Evolutionary conservation across 2,113 vertebrate species (phyloP).

Genomic region (Macrotus californicus): DNA sequence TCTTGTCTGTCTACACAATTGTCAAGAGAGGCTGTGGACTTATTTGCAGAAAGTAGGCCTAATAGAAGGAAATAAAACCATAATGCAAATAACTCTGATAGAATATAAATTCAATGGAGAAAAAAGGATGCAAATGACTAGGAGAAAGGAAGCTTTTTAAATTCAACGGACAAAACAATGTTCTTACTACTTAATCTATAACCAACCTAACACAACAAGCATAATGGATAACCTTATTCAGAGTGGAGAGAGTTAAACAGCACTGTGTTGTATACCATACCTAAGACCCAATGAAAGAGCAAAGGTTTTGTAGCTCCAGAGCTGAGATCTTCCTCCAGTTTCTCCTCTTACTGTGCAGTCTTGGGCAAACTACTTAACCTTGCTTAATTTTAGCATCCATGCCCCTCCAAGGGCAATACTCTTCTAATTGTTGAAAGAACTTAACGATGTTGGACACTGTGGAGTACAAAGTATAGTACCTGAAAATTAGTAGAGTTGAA

Average conservation of each 20-base stretch:
- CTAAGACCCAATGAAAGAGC: neutral
- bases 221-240: neutral
- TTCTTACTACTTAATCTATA: neutral
- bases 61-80: conserved; percentile 27
- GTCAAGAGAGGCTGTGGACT: neutral
- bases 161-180: too few relatives aligned
- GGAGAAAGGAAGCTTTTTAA: too few relatives aligned
- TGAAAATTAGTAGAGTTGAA: neutral
- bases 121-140: neutral
- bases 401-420: neutral
- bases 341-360: neutral
- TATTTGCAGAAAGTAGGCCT: neutral
- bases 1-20: neutral
- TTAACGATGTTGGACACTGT: neutral
- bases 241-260: neutral
- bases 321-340: neutral
- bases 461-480: neutral
- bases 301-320: neutral
- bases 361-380: neutral
- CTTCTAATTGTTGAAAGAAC: neutral
- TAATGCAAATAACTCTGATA: neutral
- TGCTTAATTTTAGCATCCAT: neutral
- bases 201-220: neutral
- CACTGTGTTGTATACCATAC: neutral
- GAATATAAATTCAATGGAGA: neutral